Base-by-base conservation (phyloP, 1,140 invertebrate genomes). In the Tetranychus cinnabarinus region DNA sequence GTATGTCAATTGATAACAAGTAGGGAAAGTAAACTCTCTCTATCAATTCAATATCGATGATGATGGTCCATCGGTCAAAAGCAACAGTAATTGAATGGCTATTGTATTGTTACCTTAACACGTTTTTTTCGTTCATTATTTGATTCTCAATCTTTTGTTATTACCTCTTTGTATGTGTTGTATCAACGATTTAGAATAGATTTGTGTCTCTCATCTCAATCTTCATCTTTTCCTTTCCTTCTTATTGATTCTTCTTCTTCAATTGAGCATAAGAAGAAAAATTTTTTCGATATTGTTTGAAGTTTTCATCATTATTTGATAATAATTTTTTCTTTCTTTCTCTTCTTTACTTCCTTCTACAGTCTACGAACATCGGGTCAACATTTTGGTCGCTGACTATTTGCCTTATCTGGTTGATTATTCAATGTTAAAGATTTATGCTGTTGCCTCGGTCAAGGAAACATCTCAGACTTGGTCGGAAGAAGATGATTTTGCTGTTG, bases 401-500 rank as follows among this genome's bases (percentile, higher is more conserved):
- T 79, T 76, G 12, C 77, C 78, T 55, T 80, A 82, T 70, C 72
- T 92, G 10, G 77, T 85, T 15, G 82, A 88, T 68, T 79, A 87
- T 74, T 81, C 81, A 64, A 80, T 85, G 35, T 87, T 93, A 70
- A 86, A 87, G 66, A 83, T 91, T 13, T 80, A 85, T 1, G 86
- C 85, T 62, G 70, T 88, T 31, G 85, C 83, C 0, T 81, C 79
- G 1, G 84, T 93, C 3, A 77, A 81, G 36, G 82, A 88, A 59
- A 89, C 82, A 1, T 80, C 86, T 56, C 90, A 82, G 69, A 86
- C 89, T 67, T 91, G 88, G 70, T 88, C 85, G 66, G 85, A 85
- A 0, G 84, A 89, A 73, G 86, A 89, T 68, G 86, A 90, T 71
- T 88, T 91, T 60, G 15, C 45, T 39, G 50, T 64, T 62, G 57